A percentile compares a stretch with the other conserved stretches of the same genome.
These are phyloP conservation scores for Matsumurasca onukii DNA, from an alignment of 1,140 invertebrate genomes.

Conservation along the genomic window DNA sequence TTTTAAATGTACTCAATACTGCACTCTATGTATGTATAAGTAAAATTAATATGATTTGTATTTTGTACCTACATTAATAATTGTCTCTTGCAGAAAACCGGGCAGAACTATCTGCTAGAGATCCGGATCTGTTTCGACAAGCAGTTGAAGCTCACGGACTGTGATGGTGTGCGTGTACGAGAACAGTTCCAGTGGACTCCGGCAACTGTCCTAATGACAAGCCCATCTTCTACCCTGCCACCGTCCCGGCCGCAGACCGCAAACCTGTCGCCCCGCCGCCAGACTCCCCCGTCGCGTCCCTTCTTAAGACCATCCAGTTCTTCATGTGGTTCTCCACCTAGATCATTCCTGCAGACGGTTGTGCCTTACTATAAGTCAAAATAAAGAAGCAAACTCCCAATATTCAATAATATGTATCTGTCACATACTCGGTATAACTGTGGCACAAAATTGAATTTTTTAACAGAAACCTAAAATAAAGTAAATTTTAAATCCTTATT, in stretches of 20 bases:
- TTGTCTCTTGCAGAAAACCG: slow-evolving; percentile 35
- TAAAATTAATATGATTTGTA: too few relatives aligned
- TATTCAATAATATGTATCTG: too few relatives aligned
- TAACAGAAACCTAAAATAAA: too few relatives aligned
- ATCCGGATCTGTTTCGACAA: slow-evolving; percentile 39
- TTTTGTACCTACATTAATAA: too few relatives aligned
- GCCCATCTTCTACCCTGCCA: slow-evolving; percentile 26
- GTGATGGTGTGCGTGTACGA: slow-evolving; percentile 28
- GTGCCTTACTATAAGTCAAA: not conserved
- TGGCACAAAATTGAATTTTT: too few relatives aligned
- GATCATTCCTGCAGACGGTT: not conserved
- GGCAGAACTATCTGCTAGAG: slow-evolving; percentile 31
- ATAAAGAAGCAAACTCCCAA: too few relatives aligned
- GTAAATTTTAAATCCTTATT: too few relatives aligned
- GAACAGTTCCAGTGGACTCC: not conserved
- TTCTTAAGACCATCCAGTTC: slow-evolving; percentile 20
- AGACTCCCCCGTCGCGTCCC: not conserved
- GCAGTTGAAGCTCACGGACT: slow-evolving; percentile 29
- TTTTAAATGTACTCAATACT: too few relatives aligned
- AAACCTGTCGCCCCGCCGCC: slow-evolving; percentile 7
- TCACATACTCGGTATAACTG: too few relatives aligned
- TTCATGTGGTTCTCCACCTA: slow-evolving; percentile 21
- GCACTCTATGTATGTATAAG: too few relatives aligned
- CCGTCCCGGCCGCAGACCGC: slow-evolving; percentile 13
- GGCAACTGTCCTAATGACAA: slow-evolving; percentile 31